Evolutionary conservation across 2,888 invertebrate species (phyloP), one percentile per base, ranked within the genome.

Genomic region (Physocephala rufipes): DNA sequence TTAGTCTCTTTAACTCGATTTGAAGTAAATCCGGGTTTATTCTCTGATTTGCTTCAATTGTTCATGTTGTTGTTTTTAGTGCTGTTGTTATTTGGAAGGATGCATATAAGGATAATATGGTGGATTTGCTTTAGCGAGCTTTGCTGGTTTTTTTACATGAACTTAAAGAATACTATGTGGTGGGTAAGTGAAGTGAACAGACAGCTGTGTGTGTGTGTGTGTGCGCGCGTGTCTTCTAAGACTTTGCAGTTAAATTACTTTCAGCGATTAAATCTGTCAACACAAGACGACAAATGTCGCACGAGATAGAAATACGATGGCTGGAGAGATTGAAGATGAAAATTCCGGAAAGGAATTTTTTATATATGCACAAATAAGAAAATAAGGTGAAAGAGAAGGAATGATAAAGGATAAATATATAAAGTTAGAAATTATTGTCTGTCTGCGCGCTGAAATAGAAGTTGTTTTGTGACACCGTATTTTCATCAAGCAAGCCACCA

Each of bases 381-480:
- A n/a, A n/a, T 2, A n/a, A n/a, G 4, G 49, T 12, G 49, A 63
- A 13, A 63, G n/a, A 63, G 47, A 63, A 64, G 55, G 28, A 59
- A n/a, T 1, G 9, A 70, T 55, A 61, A 43, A n/a, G 9, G 36
- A 36, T 9, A 36, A 9, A 9, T 0, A 53, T 21, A 43, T 51
- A 55, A 59, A 43, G 45, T 26, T 24, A 16, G 58, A 61, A 61
- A 43, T 59, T 59, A 49, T 30, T 59, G 59, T 28, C 59, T 59
- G 24, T 59, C 59, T 28, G n/a, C 28, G n/a, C n/a, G 59, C n/a
- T n/a, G 30, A 30, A 59, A 59, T 59, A 77, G 76, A 77, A 82
- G 80, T 79, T 79, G 81, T 80, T 77, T 36, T 78, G 79, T 80
- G 77, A 80, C 80, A 82, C 78, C 76, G 77, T 78, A 76, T 76